Evolutionary conservation across 2,113 vertebrate genomes (phyloP), one percentile per base, ranked within the genome.

Genomic region (Tricholaema leucomelas): DNA sequence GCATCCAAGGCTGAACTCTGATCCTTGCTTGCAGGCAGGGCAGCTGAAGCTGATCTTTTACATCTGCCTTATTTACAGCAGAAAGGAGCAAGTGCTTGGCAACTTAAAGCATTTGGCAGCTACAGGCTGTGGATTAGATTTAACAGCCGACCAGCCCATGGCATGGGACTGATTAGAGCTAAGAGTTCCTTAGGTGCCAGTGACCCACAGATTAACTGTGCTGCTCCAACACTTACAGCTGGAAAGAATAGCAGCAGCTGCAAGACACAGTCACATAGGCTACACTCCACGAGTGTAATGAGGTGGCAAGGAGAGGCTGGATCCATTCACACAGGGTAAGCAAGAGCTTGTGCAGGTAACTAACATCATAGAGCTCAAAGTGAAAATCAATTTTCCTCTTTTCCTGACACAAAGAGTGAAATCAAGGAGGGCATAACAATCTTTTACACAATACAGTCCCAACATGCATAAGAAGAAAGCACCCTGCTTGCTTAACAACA

Each of bases 361-460:
- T 71, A 86, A 90, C 48, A 69, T 25, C 50, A 25, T 0, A 35
- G 55, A 96, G 64, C 74, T 66, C 74, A 19, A 82, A 80, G 74
- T 50, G 84, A 81, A 93, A 93, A 93, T 93, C 90, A 27, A 71
- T 92, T 55, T 64, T 73, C 81, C 69, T 90, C 81, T 91, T 63
- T 70, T 83, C 48, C 48, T 52, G 74, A 71, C 61, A 78, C 35
- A n/a, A 30, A 56, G 48, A 90, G 69, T 67, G 44, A 91, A 95
- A 95, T 92, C 91, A 91, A 91, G 92, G 61, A 64, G 52, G 76
- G 58, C 15, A 25, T 30, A 91, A 67, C 79, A 88, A 83, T 83
- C 69, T 88, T 65, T 74, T 83, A 69, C 42, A 50, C 0, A 2
- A 40, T 60, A 63, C 0, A 0, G 81, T 89, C 56, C 56, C 63